These are phyloP conservation scores for Onychostruthus taczanowskii DNA, from an alignment of 2,113 vertebrate species.

Conservation along the genomic window DNA sequence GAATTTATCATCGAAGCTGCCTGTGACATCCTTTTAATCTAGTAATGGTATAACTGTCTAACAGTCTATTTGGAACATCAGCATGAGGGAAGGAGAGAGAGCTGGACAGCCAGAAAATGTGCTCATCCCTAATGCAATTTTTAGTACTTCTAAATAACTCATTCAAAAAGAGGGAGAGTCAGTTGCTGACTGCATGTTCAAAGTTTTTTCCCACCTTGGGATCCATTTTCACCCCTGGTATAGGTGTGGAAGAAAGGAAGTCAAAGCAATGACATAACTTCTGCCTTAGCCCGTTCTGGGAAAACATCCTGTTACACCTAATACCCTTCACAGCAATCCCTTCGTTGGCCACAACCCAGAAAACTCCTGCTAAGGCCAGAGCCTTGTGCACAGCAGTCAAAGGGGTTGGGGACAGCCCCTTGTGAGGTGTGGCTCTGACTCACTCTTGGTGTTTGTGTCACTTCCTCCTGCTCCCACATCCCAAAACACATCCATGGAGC, in stretches of 20 bases:
- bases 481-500: fast-evolving
- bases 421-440: neutral
- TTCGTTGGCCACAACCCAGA: neutral
- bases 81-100: neutral
- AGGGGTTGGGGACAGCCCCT: neutral
- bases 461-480: neutral
- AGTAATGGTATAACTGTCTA: conserved; percentile 17
- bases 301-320: conserved; percentile 36
- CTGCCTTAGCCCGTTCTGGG: neutral
- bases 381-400: neutral
- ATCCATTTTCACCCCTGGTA: conserved; percentile 7
- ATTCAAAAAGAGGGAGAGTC: neutral
- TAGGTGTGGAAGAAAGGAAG: conserved; percentile 36
- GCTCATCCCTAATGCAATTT: conserved; percentile 32
- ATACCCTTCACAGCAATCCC: neutral
- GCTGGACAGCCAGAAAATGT: neutral
- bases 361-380: neutral
- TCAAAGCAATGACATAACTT: conserved; percentile 44
- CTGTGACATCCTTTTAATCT: conserved; percentile 34
- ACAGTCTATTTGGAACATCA: conserved; percentile 4
- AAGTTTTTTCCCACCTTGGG: neutral
- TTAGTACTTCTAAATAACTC: neutral
- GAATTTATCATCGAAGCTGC: neutral
- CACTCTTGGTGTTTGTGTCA: neutral
- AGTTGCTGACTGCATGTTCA: neutral